phyloP scores from a whole-genome alignment of 1,140 invertebrate species.

The Latrodectus geometricus region DNA sequence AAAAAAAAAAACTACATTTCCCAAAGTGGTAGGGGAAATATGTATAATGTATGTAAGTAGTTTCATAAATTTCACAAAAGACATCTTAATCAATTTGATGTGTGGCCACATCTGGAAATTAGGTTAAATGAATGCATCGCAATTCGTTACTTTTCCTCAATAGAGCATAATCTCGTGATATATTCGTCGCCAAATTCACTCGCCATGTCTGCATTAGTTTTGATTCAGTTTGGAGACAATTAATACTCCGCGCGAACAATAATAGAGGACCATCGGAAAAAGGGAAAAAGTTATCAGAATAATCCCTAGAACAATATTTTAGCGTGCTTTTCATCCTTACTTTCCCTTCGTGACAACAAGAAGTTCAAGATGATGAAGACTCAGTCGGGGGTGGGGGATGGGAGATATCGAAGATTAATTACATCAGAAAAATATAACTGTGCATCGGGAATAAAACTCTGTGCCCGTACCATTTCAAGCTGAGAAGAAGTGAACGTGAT shows the following conservation, averaged over 20 bases:
- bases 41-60: no score
- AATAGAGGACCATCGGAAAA: background rate
- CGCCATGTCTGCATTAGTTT: background rate
- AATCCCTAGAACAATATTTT: background rate
- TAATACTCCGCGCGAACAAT: slow-evolving; percentile 33
- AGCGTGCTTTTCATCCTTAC: background rate
- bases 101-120: background rate
- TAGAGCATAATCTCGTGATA: background rate
- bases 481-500: background rate
- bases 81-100: no score
- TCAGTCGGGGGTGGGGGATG: background rate
- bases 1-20: no score
- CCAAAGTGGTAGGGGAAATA: no score
- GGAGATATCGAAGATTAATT: slow-evolving; percentile 42
- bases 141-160: background rate
- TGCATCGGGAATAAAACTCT: slow-evolving; percentile 10
- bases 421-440: background rate
- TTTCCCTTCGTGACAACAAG: no score
- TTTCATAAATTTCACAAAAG: no score
- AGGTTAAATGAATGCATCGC: background rate
- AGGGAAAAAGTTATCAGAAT: slow-evolving; percentile 1
- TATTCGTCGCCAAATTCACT: background rate
- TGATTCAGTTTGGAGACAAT: slow-evolving; percentile 5
- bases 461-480: background rate
- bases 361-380: no score